These are phyloP conservation scores for Venusia cambrica DNA, from an alignment of 2,888 invertebrate species.

Conservation along the genomic window DNA sequence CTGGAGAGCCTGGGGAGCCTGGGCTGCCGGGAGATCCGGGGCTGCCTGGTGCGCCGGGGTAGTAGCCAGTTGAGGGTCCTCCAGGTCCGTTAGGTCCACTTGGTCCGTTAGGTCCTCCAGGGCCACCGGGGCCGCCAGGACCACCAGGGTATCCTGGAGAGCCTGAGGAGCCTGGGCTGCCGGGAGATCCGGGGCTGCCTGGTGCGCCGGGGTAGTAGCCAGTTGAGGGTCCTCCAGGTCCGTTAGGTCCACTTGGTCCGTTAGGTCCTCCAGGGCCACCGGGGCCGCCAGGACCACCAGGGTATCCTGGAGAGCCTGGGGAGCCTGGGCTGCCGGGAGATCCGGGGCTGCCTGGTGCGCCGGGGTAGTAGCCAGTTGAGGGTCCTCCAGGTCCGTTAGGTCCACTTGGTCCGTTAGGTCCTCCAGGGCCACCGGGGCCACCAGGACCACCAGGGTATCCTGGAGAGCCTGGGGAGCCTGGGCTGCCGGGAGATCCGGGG, in stretches of 20 bases:
- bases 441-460: conserved; percentile 26
- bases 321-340: conserved; percentile 34
- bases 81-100: conserved; percentile 26
- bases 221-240: too few relatives aligned
- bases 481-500: too few relatives aligned
- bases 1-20: conserved; percentile 9
- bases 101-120: conserved; percentile 34
- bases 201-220: conserved; percentile 30
- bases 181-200: conserved; percentile 30
- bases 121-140: conserved; percentile 24
- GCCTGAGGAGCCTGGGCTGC: conserved; percentile 34
- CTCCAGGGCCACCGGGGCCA: conserved; percentile 8
- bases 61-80: conserved; percentile 31
- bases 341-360: conserved; percentile 29
- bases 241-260: conserved; percentile 31
- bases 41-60: conserved; percentile 38
- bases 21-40: conserved; percentile 21
- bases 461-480: too few relatives aligned
- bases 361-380: conserved; percentile 47
- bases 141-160: conserved; percentile 42
- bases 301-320: conserved; percentile 33
- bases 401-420: conserved; percentile 33
- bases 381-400: conserved; percentile 26
- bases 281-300: conserved; percentile 34
- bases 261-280: conserved; percentile 29